A percentile compares a stretch with the other conserved stretches of the same genome.
These are phyloP conservation scores for Anthonomus grandis DNA, from an alignment of 1,140 invertebrate species.

Conservation along the genomic window DNA sequence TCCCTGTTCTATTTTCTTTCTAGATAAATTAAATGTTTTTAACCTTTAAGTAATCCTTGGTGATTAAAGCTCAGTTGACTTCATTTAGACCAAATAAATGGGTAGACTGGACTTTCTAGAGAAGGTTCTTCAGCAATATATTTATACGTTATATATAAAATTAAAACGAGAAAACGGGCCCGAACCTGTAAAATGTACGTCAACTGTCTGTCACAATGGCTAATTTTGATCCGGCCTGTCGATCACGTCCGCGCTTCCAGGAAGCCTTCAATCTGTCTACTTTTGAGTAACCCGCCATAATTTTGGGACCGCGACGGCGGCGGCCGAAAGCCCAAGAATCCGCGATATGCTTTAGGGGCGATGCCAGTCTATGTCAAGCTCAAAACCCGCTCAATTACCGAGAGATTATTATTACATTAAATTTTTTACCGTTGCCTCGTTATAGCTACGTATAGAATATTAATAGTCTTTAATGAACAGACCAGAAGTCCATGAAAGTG, in stretches of 20 bases:
- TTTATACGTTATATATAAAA: no score
- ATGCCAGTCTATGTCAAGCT: constrained; percentile 12
- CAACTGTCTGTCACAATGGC: constrained; percentile 36
- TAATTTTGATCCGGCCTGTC: constrained; percentile 39
- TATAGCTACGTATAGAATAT: no score
- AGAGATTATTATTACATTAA: constrained; percentile 27
- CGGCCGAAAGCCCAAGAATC: constrained; percentile 25
- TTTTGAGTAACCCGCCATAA: constrained; percentile 31
- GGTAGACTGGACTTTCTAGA: no score
- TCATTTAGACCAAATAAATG: no score
- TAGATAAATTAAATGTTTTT: no score
- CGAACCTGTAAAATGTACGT: constrained; percentile 23
- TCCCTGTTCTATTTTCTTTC: no score
- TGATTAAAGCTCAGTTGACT: no score
- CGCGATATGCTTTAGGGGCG: constrained; percentile 28
- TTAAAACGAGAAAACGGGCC: neutral
- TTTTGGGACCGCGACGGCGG: constrained; percentile 27
- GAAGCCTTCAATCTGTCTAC: constrained; percentile 37
- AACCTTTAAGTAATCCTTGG: no score
- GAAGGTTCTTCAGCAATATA: no score
- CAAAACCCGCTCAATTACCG: constrained; percentile 19
- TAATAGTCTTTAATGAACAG: no score
- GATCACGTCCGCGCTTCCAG: constrained; percentile 37
- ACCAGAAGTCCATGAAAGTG: no score
- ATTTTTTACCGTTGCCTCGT: constrained; percentile 13